Conservation (phyloP, 2,797 vertebrate species). For the Pseudochirops corinnae region DNA sequence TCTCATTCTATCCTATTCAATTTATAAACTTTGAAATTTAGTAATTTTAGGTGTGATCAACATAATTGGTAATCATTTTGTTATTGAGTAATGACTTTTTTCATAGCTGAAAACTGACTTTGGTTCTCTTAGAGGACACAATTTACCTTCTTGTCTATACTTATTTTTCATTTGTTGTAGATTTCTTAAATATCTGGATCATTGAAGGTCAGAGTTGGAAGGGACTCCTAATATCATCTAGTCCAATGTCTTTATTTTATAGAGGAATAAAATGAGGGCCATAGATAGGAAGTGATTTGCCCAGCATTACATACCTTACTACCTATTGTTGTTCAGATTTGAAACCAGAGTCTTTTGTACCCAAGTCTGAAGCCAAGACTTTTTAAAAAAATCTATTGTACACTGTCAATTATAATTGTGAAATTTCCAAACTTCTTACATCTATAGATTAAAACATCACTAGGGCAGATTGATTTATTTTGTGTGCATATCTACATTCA, state of each 20-base stretch:
- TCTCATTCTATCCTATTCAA: neutral
- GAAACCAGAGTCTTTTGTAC: neutral
- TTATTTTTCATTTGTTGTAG: neutral
- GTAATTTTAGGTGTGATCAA: slow-evolving; percentile 43
- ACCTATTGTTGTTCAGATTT: no score
- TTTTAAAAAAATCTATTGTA: no score
- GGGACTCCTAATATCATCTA: neutral
- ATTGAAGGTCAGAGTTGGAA: neutral
- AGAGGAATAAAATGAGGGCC: neutral
- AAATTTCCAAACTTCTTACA: no score
- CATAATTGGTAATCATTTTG: slow-evolving; percentile 26
- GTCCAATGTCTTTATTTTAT: neutral
- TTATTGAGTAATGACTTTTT: slow-evolving; percentile 10
- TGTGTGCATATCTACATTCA: no score
- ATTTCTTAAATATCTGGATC: neutral
- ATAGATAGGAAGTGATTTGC: neutral
- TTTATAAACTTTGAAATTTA: slow-evolving; percentile 55
- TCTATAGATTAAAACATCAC: no score
- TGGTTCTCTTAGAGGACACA: neutral
- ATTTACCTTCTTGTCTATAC: slow-evolving; percentile 5
- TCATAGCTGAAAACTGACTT: slow-evolving; percentile 17
- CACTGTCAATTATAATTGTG: no score
- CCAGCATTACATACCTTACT: neutral
- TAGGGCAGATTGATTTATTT: no score
- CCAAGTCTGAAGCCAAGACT: no score